These are phyloP conservation scores for Darevskia nairensis DNA, from an alignment of 2,797 vertebrate species.

Conservation along the genomic window DNA sequence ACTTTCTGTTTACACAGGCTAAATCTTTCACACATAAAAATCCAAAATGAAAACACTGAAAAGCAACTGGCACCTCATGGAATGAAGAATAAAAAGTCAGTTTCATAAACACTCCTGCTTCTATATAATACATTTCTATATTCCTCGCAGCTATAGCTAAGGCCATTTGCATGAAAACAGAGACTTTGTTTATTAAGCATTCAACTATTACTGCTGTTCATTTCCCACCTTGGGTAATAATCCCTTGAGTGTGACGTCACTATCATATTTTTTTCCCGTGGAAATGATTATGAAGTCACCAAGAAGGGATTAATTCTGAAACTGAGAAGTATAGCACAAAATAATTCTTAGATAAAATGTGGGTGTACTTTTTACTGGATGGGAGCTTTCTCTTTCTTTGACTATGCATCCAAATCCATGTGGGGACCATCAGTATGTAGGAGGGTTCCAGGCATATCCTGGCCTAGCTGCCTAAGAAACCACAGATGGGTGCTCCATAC, in stretches of 20 bases:
- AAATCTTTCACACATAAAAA: constrained; percentile 71
- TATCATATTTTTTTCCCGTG: constrained; percentile 43
- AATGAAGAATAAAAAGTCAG: constrained; percentile 74
- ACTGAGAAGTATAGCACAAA: constrained; percentile 37
- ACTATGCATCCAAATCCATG: background rate
- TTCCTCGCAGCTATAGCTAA: constrained; percentile 60
- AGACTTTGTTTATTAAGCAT: constrained; percentile 65
- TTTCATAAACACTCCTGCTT: constrained; percentile 70
- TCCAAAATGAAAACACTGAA: constrained; percentile 74
- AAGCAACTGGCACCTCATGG: constrained; percentile 75
- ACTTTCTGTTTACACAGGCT: constrained; percentile 69
- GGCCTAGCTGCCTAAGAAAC: background rate
- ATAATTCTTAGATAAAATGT: constrained; percentile 13
- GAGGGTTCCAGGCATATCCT: background rate
- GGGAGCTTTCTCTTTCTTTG: constrained; percentile 7
- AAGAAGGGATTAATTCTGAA: constrained; percentile 45
- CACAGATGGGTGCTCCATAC: background rate
- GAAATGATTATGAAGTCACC: constrained; percentile 67
- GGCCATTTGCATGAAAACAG: constrained; percentile 70
- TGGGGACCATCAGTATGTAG: background rate
- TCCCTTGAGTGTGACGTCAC: constrained; percentile 47
- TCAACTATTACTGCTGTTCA: constrained; percentile 67
- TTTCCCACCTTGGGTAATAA: constrained; percentile 61
- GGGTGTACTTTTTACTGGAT: background rate
- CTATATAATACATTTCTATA: constrained; percentile 67